Percentiles rank a stretch among this genome's conserved stretches.
Evolutionary conservation across 2,113 vertebrate species (phyloP).

Genomic region (Hyaena hyaena): DNA sequence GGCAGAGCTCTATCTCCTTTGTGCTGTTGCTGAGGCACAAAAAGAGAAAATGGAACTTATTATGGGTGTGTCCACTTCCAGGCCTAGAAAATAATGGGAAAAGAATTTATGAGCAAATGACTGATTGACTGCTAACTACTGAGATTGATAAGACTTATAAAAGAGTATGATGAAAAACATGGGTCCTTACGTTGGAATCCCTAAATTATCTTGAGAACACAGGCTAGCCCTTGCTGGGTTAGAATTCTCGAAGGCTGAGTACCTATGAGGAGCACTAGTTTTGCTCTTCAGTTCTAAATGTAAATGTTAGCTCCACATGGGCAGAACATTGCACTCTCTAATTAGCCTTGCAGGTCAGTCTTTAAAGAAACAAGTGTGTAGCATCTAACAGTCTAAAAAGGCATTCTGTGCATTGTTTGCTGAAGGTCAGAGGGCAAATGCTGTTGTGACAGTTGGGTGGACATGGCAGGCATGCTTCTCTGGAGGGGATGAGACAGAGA

Average conservation of each 20-base stretch:
- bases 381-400: slow-evolving; percentile 79
- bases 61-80: neutral
- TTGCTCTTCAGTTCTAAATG: slow-evolving; percentile 76
- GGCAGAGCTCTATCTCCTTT: neutral
- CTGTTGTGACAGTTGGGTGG: slow-evolving; percentile 85
- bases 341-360: slow-evolving; percentile 84
- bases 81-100: neutral
- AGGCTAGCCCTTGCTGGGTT: neutral
- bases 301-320: slow-evolving; percentile 75
- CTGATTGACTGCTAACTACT: neutral
- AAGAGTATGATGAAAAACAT: neutral
- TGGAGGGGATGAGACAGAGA: neutral
- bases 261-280: slow-evolving; percentile 68
- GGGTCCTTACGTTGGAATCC: slow-evolving; percentile 40
- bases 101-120: neutral
- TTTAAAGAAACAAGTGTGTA: slow-evolving; percentile 75
- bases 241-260: neutral
- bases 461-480: slow-evolving; percentile 64
- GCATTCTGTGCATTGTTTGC: slow-evolving; percentile 84
- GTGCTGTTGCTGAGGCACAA: neutral
- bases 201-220: slow-evolving; percentile 49
- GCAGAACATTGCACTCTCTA: slow-evolving; percentile 82
- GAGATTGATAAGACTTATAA: neutral
- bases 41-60: neutral
- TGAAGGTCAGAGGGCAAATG: slow-evolving; percentile 85